Evolutionary conservation across 2,113 vertebrate species (phyloP).

Genomic region (Excalfactoria chinensis): DNA sequence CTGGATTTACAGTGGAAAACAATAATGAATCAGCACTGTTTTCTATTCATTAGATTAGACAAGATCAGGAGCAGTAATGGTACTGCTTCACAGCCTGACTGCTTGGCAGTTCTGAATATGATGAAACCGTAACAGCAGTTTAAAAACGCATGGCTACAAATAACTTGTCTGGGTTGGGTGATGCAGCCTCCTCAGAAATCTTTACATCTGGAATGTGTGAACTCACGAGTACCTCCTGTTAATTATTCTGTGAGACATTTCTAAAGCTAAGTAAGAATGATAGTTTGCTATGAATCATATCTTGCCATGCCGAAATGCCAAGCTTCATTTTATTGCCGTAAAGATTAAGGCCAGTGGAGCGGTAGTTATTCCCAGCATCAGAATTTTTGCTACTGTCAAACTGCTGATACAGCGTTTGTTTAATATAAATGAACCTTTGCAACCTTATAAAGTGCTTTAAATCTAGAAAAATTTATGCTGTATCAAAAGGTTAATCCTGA

Average conservation of each 20-base stretch:
- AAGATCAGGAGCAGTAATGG: not conserved
- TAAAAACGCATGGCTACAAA: conserved; percentile 54
- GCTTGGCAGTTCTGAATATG: not conserved
- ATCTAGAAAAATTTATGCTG: conserved; percentile 64
- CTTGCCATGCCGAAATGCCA: conserved; percentile 41
- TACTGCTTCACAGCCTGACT: not conserved
- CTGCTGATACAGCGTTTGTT: conserved; percentile 71
- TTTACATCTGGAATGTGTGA: not conserved
- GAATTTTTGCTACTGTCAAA: conserved; percentile 51
- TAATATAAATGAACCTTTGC: conserved; percentile 67
- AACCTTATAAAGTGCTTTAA: conserved; percentile 69
- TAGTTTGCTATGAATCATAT: conserved; percentile 53
- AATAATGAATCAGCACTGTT: not conserved
- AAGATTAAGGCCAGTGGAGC: conserved; percentile 42
- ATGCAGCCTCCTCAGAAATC: conserved; percentile 21
- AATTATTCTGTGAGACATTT: conserved; percentile 64
- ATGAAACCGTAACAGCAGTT: conserved; percentile 1
- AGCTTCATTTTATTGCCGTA: conserved; percentile 18
- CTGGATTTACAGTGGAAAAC: not conserved
- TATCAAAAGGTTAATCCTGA: conserved; percentile 76
- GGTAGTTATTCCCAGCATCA: not conserved
- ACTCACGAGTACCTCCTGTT: conserved; percentile 24
- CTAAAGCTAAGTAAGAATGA: conserved; percentile 53
- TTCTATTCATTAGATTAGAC: not conserved
- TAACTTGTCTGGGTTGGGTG: conserved; percentile 7